These are phyloP conservation scores for Gavialis gangeticus DNA, from an alignment of 2,113 vertebrate species.

Conservation along the genomic window DNA sequence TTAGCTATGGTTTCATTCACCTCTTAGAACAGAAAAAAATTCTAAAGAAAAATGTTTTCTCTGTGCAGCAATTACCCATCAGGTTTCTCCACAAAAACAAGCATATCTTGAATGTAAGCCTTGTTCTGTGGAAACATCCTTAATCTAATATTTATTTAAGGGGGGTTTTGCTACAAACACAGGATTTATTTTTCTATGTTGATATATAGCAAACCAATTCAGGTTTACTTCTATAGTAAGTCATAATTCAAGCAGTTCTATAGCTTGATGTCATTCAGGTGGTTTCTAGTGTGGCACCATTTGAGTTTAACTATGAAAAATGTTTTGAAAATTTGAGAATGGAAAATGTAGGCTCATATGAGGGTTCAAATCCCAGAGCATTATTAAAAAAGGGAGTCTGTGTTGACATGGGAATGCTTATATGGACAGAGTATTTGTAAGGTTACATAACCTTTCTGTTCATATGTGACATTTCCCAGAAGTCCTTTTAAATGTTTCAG, in stretches of 20 bases:
- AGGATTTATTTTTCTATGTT: slow-evolving; percentile 19
- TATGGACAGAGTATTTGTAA: slow-evolving; percentile 2
- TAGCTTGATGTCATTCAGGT: neutral
- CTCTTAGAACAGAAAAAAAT: neutral
- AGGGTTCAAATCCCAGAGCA: slow-evolving; percentile 20
- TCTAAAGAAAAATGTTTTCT: neutral
- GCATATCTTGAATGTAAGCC: neutral
- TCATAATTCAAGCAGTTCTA: neutral
- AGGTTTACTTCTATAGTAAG: slow-evolving; percentile 26
- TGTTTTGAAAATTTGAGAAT: neutral
- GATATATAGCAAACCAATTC: neutral
- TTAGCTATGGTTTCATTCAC: neutral
- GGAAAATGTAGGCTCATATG: slow-evolving; percentile 31
- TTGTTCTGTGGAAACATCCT: neutral
- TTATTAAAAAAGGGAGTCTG: neutral
- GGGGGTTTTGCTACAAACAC: neutral
- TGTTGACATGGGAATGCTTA: neutral
- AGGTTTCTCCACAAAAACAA: slow-evolving; percentile 1
- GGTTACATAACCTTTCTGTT: slow-evolving; percentile 26
- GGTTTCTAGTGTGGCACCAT: slow-evolving; percentile 3
- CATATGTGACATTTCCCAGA: slow-evolving; percentile 11
- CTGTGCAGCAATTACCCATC: neutral
- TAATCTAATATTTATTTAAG: slow-evolving; percentile 19
- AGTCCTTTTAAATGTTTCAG: slow-evolving; percentile 22
- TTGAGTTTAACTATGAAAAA: slow-evolving; percentile 52